Evolutionary conservation across 2,888 invertebrate genomes (phyloP), one percentile per base, ranked within the genome.

Genomic region (Mythimna vitellina): DNA sequence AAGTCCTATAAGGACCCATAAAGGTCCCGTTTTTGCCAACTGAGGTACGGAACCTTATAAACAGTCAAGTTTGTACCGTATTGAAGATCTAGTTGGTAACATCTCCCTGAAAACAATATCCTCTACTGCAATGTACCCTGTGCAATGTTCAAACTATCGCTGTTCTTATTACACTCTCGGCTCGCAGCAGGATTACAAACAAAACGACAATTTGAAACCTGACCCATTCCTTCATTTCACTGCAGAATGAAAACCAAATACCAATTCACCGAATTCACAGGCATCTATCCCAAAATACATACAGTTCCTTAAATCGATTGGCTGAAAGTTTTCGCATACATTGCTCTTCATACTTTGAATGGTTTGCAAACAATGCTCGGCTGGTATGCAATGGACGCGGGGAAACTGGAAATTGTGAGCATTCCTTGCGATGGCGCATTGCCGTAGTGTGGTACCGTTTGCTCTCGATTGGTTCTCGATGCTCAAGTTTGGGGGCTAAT

Each of bases 351-450:
- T 78, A 70, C 66, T 72, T 62, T 32, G 62, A 49, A 80, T 81
- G 69, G 61, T 71, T 73, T 38, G 35, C 68, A 61, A 78, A 82
- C 70, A 76, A 82, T 78, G 72, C 64, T 62, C 54, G 57, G 65
- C 32, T 29, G 63, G 76, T 73, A 82, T 83, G 78, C 56, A 53
- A 72, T 75, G 82, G 68, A 81, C 68, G 82, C 76, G 73, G 63
- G 76, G 69, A 65, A 61, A 76, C 69, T 79, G 68, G 73, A 66
- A 76, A 83, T 83, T 66, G 78, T 71, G 4, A n/a, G 61, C 64
- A 84, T 84, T 70, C 46, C 64, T 35, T 32, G 32, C 64, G 20
- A 65, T 81, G 84, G 69, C 84, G 84, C 84, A 84, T 82, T 84
- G 81, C 78, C 70, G 83, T 70, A 73, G 35, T 76, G 38, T 22